Evolutionary conservation across 2,888 invertebrate species (phyloP).

Genomic region (Phalangium opilio): DNA sequence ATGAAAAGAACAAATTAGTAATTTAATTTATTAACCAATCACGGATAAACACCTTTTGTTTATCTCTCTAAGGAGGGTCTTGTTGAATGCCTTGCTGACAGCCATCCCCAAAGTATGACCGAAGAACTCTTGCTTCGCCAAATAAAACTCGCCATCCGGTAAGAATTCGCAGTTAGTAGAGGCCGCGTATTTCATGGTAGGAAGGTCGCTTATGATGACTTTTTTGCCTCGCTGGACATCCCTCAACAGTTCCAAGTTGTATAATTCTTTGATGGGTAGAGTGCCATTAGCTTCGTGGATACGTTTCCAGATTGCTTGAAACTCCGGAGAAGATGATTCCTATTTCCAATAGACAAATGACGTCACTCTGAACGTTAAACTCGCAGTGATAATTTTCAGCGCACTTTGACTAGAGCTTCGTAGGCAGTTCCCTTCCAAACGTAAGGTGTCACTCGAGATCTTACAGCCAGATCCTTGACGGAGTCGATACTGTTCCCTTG

Average conservation of each 20-base stretch:
- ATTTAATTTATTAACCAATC: no score
- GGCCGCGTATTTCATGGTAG: background rate
- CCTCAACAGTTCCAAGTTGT: background rate
- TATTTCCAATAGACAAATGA: background rate
- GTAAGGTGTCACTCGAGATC: background rate
- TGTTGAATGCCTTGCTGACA: background rate
- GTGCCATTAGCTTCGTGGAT: background rate
- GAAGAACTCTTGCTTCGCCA: background rate
- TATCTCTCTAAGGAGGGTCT: background rate
- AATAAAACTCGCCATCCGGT: background rate
- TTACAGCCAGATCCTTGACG: background rate
- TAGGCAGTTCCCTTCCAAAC: slow-evolving; percentile 1
- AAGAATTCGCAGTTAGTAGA: background rate
- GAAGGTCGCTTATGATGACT: background rate
- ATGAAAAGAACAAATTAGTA: no score
- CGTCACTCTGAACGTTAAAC: no score
- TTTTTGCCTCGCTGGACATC: background rate
- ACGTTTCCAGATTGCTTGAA: background rate
- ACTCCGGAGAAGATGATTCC: background rate
- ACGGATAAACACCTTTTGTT: background rate
- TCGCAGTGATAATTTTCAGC: no score
- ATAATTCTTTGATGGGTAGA: background rate
- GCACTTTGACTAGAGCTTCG: background rate
- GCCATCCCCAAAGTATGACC: slow-evolving; percentile 1
- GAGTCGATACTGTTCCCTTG: background rate